These are phyloP conservation scores for Heterotilapia buettikoferi DNA, from an alignment of 2,113 vertebrate species.

Conservation along the genomic window DNA sequence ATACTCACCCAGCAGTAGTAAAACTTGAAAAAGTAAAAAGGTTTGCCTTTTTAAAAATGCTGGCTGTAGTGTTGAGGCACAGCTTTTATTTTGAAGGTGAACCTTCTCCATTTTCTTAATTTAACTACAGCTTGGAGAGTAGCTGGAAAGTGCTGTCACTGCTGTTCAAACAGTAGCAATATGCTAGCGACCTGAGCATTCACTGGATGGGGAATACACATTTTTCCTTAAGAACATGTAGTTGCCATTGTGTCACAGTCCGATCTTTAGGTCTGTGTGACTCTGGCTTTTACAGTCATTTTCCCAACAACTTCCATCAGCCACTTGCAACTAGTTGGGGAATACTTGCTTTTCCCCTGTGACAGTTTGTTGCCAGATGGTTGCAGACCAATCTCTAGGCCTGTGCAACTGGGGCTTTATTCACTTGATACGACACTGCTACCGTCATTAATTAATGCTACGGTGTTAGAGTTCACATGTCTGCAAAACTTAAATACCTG, in stretches of 20 bases:
- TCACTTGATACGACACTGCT: too few relatives aligned
- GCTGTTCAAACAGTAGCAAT: not conserved
- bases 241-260: not conserved
- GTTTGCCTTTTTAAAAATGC: not conserved
- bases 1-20: not conserved
- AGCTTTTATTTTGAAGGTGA: not conserved
- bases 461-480: too few relatives aligned
- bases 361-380: too few relatives aligned
- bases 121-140: not conserved
- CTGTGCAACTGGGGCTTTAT: too few relatives aligned
- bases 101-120: not conserved
- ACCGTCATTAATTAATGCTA: too few relatives aligned
- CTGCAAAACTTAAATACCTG: too few relatives aligned
- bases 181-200: not conserved
- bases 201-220: not conserved
- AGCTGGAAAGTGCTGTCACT: not conserved
- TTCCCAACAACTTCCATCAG: too few relatives aligned
- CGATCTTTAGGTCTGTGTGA: too few relatives aligned
- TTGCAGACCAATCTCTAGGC: too few relatives aligned
- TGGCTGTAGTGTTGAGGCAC: not conserved
- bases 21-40: not conserved
- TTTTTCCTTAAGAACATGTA: not conserved
- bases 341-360: too few relatives aligned
- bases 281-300: too few relatives aligned
- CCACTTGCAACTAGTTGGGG: too few relatives aligned